Evolutionary conservation across 2,888 invertebrate genomes (phyloP).

Genomic region (Luffia ferchaultella): DNA sequence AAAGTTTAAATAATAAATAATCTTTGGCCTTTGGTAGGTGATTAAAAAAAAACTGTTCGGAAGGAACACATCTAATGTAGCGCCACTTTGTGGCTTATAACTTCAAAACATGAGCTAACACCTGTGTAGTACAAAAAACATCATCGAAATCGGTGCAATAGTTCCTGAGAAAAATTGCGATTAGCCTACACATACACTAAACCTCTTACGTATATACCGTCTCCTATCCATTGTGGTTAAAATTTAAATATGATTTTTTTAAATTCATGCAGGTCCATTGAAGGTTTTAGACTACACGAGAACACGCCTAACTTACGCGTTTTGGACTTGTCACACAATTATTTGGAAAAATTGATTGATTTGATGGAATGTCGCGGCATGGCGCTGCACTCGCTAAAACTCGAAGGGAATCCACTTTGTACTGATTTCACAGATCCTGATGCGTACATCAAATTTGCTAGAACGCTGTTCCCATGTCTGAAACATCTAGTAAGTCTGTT

Average conservation of each 20-base stretch:
- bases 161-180: no score
- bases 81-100: no score
- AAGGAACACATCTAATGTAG: no score
- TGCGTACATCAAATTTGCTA: slow-evolving; percentile 66
- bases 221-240: no score
- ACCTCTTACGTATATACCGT: no score
- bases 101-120: no score
- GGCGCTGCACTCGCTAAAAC: slow-evolving; percentile 51
- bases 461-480: slow-evolving; percentile 48
- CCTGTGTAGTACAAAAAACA: no score
- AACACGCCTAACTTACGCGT: slow-evolving; percentile 28
- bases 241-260: no score
- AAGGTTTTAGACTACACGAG: slow-evolving; percentile 29
- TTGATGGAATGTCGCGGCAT: slow-evolving; percentile 36
- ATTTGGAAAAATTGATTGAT: slow-evolving; percentile 22
- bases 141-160: no score
- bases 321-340: slow-evolving; percentile 39
- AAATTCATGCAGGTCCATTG: slow-evolving; percentile 36
- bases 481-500: neutral
- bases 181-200: no score
- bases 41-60: no score
- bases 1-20: neutral
- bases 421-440: slow-evolving; percentile 65
- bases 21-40: slow-evolving; percentile 12
- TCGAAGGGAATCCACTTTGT: slow-evolving; percentile 79